Evolutionary conservation across 2,797 vertebrate species (phyloP).

Genomic region (Florisuga fusca): DNA sequence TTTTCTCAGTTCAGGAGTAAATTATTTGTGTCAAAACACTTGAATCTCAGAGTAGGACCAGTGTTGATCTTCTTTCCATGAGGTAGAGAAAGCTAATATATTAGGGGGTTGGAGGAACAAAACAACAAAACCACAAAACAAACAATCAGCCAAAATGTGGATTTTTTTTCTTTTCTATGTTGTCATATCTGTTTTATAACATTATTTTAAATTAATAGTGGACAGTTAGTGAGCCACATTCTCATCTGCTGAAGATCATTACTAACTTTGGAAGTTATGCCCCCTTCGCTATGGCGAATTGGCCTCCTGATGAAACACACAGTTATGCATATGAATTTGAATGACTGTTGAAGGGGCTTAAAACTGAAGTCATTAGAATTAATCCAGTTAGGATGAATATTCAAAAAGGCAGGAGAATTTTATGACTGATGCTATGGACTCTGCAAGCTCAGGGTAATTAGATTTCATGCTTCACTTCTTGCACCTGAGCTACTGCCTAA

Average conservation of each 20-base stretch:
- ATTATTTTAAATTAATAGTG: background rate
- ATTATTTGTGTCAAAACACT: background rate
- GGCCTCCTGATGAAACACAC: background rate
- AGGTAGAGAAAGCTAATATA: background rate
- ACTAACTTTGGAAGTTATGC: background rate
- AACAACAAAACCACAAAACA: background rate
- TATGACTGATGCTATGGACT: background rate
- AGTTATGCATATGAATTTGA: background rate
- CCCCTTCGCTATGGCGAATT: background rate
- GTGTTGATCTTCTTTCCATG: background rate
- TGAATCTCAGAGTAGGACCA: background rate
- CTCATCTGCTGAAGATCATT: background rate
- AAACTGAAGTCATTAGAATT: background rate
- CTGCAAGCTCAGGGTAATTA: background rate
- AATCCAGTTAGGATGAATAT: background rate
- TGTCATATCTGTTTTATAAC: background rate
- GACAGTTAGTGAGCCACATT: background rate
- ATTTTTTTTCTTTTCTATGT: background rate
- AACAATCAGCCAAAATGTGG: background rate
- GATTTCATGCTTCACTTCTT: background rate
- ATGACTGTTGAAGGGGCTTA: background rate
- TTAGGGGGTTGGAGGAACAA: background rate
- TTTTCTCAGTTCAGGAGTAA: background rate
- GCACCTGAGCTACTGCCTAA: background rate
- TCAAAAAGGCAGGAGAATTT: background rate